Evolutionary conservation across 2,888 invertebrate species (phyloP), one percentile per base, ranked within the genome.

Genomic region (Drosophila paracracens): DNA sequence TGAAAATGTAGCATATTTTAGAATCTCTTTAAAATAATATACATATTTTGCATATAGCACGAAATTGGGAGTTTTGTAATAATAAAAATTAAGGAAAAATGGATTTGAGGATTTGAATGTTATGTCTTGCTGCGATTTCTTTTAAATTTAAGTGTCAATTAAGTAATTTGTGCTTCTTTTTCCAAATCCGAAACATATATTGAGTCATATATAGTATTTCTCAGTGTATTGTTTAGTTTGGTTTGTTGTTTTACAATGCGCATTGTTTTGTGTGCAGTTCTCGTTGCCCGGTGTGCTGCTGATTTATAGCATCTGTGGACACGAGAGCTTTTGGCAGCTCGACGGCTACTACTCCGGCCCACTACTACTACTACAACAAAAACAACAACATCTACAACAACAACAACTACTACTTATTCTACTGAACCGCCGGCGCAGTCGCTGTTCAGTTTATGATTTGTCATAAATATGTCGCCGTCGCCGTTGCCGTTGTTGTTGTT

Each of bases 201-300:
- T 63, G 16, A 50, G 13, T 29, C 40, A n/a, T 43, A 58, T 31
- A 18, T 7, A 13, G 4, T 38, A 64, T 74, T 59, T 51, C 29
- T 29, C 68, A 81, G 72, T 75, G 81, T 71, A 71, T 65, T 53
- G 69, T 48, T 68, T 43, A 65, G 57, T 53, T 64, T 65, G 58
- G 35, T 76, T 65, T 60, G 54, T 73, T 81, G 78, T 81, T 81
- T 81, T 85, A 85, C 83, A 85, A 85, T 88, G 81, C 74, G 83
- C 81, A 85, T 85, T 85, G 84, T 88, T 73, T 82, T 65, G 75
- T 60, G 43, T 70, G 58, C 70, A 69, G 61, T 71, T 70, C 54
- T 70, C 53, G 54, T 70, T 58, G 66, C 70, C 82, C 91, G 89
- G 91, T 89, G 91, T 91, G 91, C 88, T 89, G 91, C 79, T 78